phyloP scores from a whole-genome alignment of 2,888 invertebrate genomes.

The Sphinx pinastri region DNA sequence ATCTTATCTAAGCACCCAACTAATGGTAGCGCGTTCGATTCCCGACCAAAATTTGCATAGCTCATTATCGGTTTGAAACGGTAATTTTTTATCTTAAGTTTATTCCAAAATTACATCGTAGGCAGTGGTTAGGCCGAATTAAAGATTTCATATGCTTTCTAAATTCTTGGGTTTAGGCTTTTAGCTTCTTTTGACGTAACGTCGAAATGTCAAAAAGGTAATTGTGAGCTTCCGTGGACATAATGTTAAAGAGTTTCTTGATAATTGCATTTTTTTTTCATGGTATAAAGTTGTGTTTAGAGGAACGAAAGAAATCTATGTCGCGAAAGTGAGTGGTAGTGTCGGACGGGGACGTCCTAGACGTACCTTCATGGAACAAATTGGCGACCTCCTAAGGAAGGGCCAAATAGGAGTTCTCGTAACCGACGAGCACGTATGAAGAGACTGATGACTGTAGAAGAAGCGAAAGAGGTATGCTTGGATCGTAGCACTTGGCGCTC shows the following conservation, averaged over 20 bases:
- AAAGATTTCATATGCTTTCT: constrained; percentile 68
- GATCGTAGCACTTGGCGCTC: no score
- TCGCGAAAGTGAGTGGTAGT: no score
- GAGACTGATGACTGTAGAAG: no score
- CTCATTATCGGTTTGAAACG: constrained; percentile 73
- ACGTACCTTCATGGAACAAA: no score
- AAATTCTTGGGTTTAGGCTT: constrained; percentile 42
- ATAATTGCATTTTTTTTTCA: background rate
- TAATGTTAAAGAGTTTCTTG: constrained; percentile 1
- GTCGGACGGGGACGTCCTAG: no score
- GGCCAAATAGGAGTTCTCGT: no score
- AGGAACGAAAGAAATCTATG: no score
- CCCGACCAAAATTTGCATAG: constrained; percentile 71
- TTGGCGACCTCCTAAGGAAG: no score
- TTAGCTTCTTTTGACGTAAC: constrained; percentile 10
- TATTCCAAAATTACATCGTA: constrained; percentile 44
- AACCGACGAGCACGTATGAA: no score
- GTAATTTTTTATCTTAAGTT: constrained; percentile 59
- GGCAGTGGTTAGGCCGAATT: constrained; percentile 56
- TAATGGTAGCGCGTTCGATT: constrained; percentile 65
- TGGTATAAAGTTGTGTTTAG: no score
- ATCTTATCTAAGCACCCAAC: constrained; percentile 58
- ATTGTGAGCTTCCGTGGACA: constrained; percentile 1
- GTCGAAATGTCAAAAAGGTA: constrained; percentile 7
- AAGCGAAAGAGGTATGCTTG: no score